Evolutionary conservation across 2,797 vertebrate species (phyloP), one percentile per base, ranked within the genome.

Genomic region (Sebastolobus altivelis): DNA sequence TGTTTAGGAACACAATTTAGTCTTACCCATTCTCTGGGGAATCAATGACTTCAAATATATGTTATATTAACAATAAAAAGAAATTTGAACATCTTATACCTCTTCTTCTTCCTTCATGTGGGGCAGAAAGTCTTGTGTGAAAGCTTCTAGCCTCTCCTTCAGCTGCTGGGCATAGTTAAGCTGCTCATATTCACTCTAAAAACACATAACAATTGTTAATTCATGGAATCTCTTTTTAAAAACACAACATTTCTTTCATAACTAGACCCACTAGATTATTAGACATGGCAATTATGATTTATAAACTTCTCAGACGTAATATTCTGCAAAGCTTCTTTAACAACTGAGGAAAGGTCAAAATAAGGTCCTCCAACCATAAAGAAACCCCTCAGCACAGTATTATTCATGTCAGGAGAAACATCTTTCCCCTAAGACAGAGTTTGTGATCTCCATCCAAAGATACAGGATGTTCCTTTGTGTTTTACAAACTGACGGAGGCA

Each of bases 81-180:
- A 27, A n/a, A 75, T 67, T 2, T 72, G 7, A 82, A n/a, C 16
- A 70, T 29, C 4, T 71, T 69, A 71, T 92, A 99, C 99, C 98
- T 99, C 99, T 79, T 99, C 98, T 69, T 99, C 99, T 88, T 99
- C 99, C 94, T 99, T 99, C 99, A 99, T 99, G 90, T 99, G 99
- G 86, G 98, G 99, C 93, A 99, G 96, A 90, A 99, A 99, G 94
- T 99, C 99, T 88, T 97, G 97, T 22, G 99, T 99, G 90, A 99
- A 99, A 65, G 97, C 98, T 83, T 99, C 99, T 59, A 99, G 90
- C 61, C 97, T 95, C 94, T 99, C 98, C 92, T 99, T 99, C 88
- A 99, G 96, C 91, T 99, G 99, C 87, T 95, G 98, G 14, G 97
- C 98, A 91, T 99, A 99, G 94, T 99, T 99, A 58, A 99, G 95